Percentiles rank a stretch among this genome's conserved stretches.
Evolutionary conservation across 2,113 vertebrate genomes (phyloP).

Genomic region (Elgaria multicarinata): DNA sequence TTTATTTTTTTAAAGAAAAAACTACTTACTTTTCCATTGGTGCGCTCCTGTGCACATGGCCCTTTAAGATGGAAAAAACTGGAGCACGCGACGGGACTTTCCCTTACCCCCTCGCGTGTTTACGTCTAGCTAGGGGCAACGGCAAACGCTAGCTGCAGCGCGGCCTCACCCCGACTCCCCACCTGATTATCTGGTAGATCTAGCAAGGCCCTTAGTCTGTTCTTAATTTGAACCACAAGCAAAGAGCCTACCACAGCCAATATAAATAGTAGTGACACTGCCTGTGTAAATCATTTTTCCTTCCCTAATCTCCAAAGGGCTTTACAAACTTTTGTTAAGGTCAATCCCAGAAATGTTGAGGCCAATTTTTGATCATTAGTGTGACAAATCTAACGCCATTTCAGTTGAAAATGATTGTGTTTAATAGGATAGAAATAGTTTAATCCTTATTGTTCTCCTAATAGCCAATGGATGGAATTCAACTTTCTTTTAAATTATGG

Average conservation of each 20-base stretch:
- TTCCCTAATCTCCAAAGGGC: conserved; percentile 19
- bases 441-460: conserved; percentile 51
- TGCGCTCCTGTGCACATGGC: too few relatives aligned
- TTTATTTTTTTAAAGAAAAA: too few relatives aligned
- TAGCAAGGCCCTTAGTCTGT: too few relatives aligned
- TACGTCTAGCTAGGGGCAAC: too few relatives aligned
- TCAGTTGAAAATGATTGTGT: conserved; percentile 41
- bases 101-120: too few relatives aligned
- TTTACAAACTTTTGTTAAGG: conserved; percentile 47
- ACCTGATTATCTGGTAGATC: too few relatives aligned
- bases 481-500: conserved; percentile 32
- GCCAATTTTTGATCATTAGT: conserved; percentile 30
- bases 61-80: too few relatives aligned
- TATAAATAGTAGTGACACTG: conserved; percentile 36
- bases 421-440: conserved; percentile 61
- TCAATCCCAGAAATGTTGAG: conserved; percentile 61
- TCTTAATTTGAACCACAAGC: neutral
- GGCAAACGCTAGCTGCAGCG: too few relatives aligned
- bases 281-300: neutral
- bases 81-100: too few relatives aligned
- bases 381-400: conserved; percentile 61
- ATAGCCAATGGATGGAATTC: conserved; percentile 63
- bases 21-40: too few relatives aligned
- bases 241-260: conserved; percentile 27
- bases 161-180: too few relatives aligned